Percentiles rank a stretch among this genome's conserved stretches.
phyloP scores from a whole-genome alignment of 2,113 vertebrate species.

The Chiloscyllium plagiosum region DNA sequence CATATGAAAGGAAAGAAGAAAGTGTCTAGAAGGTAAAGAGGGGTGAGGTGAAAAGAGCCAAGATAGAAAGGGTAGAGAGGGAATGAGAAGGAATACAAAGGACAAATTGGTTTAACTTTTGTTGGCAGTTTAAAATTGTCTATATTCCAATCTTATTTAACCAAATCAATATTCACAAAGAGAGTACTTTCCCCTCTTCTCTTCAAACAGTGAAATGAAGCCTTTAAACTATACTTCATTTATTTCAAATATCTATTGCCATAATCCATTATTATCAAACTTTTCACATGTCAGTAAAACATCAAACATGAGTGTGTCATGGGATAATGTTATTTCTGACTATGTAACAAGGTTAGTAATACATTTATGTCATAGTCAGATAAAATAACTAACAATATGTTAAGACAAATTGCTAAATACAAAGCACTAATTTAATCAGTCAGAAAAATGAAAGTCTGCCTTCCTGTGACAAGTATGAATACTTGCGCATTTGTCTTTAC shows the following conservation, averaged over 20 bases:
- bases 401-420: neutral
- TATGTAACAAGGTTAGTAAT: neutral
- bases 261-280: constrained; percentile 3
- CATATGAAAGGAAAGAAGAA: neutral
- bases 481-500: neutral
- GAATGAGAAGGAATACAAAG: neutral
- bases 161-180: neutral
- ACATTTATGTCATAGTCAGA: neutral
- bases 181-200: neutral
- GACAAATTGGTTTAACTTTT: neutral
- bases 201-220: neutral
- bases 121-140: neutral
- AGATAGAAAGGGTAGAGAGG: neutral
- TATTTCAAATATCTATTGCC: neutral
- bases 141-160: neutral
- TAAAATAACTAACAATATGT: neutral
- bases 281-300: neutral
- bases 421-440: neutral
- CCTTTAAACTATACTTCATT: neutral
- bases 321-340: neutral
- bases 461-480: neutral
- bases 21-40: neutral
- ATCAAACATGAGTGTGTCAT: neutral
- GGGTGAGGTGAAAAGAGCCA: neutral
- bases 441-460: neutral